Evolutionary conservation across 2,113 vertebrate species (phyloP), one percentile per base, ranked within the genome.

Genomic region (Otolemur garnettii): DNA sequence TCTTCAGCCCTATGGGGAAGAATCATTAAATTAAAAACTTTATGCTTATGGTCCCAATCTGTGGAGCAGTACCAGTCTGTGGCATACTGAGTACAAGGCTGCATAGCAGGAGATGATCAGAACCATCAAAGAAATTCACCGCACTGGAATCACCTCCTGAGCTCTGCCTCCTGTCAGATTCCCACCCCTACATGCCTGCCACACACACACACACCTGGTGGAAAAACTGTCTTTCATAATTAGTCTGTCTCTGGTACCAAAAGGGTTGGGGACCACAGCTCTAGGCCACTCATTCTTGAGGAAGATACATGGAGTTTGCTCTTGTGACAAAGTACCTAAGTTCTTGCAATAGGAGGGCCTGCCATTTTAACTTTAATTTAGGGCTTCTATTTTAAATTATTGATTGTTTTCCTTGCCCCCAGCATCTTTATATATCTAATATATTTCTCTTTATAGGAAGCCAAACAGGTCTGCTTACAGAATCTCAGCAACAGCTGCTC

Each of bases 351-450:
- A 91, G 68, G 71, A 92, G 24, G 30, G 12, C 50, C 24, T 86
- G 14, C 10, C 86, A 22, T 28, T 84, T 17, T 75, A 84, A 90
- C 22, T 85, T 90, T 81, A 96, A 93, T 78, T 93, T 75, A 97
- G 13, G 33, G 24, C n/a, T 59, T 90, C 53, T 85, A 60, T 94
- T 90, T 95, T 96, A 90, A 92, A 94, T 92, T 83, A 30, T 17
- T 45, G 12, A 68, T 84, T 90, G 30, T 71, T 87, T 92, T 79
- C 24, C 80, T 79, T 91, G 5, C 2, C 86, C 33, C 26, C 33
- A 84, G 68, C 26, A 90, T 83, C 45, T 88, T 93, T 75, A 68
- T 59, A 90, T 75, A 78, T 64, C 68, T 33, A 45, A 83, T 9
- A 57, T 35, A 82, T 78, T 85, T 78, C 15, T 81, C 35, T 91